phyloP scores from a whole-genome alignment of 1,140 invertebrate species.

The Orchestia grillus region DNA sequence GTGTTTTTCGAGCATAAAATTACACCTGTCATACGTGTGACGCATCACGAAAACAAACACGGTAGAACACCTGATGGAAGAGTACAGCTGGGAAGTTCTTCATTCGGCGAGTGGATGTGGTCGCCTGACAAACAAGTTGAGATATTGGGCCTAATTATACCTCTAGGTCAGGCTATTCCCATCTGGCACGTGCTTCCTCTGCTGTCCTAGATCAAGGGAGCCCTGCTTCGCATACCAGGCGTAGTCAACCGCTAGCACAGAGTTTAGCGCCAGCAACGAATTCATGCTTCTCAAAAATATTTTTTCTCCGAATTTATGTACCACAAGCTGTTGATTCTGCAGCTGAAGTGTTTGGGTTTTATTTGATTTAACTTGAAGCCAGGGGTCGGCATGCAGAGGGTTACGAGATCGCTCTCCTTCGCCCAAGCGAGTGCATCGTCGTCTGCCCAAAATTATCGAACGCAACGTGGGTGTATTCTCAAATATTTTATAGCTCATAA shows the following conservation, averaged over 20 bases:
- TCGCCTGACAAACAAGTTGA: not conserved
- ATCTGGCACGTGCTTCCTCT: not conserved
- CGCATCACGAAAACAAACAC: not conserved
- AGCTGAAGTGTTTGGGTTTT: not conserved
- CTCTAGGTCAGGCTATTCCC: not conserved
- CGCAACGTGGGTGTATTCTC: not conserved
- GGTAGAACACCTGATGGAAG: not conserved
- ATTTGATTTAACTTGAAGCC: not conserved
- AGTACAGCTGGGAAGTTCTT: not conserved
- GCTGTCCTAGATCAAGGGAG: not conserved
- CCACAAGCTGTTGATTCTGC: not conserved
- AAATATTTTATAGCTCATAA: not conserved
- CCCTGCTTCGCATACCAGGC: not conserved
- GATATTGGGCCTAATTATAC: not conserved
- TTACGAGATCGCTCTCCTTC: not conserved
- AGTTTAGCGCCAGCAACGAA: not conserved
- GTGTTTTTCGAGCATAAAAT: not conserved
- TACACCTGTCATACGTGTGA: not conserved
- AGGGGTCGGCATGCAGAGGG: not conserved
- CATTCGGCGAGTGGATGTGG: not conserved
- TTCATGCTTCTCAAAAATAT: not conserved
- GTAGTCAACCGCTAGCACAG: not conserved
- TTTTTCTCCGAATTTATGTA: not conserved
- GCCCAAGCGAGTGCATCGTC: not conserved
- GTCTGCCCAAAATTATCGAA: not conserved